Conservation (phyloP, 1,140 invertebrate genomes). For the Paraescarpia echinospica region DNA sequence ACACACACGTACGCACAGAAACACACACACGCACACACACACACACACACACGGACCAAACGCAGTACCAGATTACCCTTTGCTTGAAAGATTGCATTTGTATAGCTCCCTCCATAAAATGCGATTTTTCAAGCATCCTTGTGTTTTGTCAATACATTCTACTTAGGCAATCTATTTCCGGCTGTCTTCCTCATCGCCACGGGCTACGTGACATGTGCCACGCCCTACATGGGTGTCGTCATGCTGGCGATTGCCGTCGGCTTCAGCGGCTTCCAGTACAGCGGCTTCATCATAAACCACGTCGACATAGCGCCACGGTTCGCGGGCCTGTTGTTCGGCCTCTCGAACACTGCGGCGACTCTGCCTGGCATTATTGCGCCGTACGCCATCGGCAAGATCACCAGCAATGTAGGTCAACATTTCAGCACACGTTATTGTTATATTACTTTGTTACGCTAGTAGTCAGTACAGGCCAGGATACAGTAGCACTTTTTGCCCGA, state of each 20-base stretch:
- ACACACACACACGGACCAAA: too few relatives aligned
- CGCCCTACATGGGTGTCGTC: constrained; percentile 62
- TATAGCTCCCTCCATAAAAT: too few relatives aligned
- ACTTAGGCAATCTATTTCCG: constrained; percentile 10
- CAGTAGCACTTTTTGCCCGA: too few relatives aligned
- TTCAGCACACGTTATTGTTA: not conserved
- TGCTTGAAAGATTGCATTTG: too few relatives aligned
- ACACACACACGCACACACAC: too few relatives aligned
- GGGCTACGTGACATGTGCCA: constrained; percentile 21
- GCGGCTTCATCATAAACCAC: constrained; percentile 81
- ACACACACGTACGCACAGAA: too few relatives aligned
- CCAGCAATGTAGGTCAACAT: constrained; percentile 55
- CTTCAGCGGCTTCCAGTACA: constrained; percentile 78
- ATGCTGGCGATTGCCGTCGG: constrained; percentile 80
- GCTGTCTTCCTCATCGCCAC: constrained; percentile 11
- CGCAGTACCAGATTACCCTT: too few relatives aligned
- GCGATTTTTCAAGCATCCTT: not conserved
- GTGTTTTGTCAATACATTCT: not conserved
- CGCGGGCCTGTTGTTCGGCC: constrained; percentile 78
- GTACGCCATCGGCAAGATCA: constrained; percentile 75
- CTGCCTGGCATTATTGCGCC: constrained; percentile 84
- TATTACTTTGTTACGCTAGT: too few relatives aligned
- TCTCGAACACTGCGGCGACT: constrained; percentile 83
- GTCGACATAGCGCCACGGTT: constrained; percentile 72
- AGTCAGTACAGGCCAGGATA: too few relatives aligned